Conservation (phyloP, 2,113 vertebrate species). For the Rhynchopsitta pachyrhyncha region DNA sequence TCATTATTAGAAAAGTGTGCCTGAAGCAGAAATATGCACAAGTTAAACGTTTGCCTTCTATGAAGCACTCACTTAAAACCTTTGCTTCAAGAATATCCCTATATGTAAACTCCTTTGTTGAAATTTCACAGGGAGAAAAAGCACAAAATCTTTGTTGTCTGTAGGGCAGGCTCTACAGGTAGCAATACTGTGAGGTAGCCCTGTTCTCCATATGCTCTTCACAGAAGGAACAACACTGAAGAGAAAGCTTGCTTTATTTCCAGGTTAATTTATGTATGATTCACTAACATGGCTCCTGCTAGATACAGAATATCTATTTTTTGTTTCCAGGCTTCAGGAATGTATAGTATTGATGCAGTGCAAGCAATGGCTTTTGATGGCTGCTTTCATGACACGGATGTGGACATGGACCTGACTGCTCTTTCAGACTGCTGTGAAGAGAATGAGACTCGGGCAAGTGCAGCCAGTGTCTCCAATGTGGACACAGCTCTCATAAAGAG, state of each 20-base stretch:
- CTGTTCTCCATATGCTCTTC: neutral
- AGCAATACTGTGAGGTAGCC: neutral
- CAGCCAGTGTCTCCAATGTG: slow-evolving; percentile 29
- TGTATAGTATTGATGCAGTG: slow-evolving; percentile 75
- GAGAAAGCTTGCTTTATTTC: neutral
- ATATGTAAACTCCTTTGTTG: neutral
- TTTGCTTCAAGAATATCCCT: neutral
- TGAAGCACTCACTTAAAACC: neutral
- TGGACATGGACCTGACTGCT: slow-evolving; percentile 71
- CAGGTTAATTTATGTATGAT: neutral
- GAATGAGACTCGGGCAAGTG: slow-evolving; percentile 38
- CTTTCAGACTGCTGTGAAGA: slow-evolving; percentile 68
- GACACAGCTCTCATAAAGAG: slow-evolving; percentile 72
- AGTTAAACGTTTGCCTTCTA: neutral
- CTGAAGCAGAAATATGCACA: neutral
- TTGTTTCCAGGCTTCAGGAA: slow-evolving; percentile 77
- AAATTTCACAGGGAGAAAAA: neutral
- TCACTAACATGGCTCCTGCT: neutral
- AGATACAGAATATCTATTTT: neutral
- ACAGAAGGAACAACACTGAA: neutral
- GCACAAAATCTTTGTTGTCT: neutral
- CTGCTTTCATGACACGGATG: slow-evolving; percentile 80
- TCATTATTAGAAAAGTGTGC: neutral
- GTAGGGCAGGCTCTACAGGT: neutral
- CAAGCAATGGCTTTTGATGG: slow-evolving; percentile 89